Evolutionary conservation across 2,797 vertebrate species (phyloP), one percentile per base, ranked within the genome.

Genomic region (Miichthys miiuy): DNA sequence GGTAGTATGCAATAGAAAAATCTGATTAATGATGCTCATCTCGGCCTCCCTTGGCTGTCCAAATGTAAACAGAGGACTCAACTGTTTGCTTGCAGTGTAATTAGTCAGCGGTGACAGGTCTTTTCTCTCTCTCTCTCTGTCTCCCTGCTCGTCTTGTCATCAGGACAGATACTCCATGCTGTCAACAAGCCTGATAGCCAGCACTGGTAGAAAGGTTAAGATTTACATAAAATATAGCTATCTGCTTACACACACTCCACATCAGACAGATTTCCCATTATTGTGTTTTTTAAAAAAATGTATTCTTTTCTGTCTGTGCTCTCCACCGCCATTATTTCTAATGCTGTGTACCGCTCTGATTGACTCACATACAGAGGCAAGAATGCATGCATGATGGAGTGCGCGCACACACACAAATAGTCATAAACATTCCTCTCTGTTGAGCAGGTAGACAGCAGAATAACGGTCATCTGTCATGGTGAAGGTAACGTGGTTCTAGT

Each of bases 21-120:
- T 91, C 87, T 88, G 93, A 94, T 94, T 92, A 92, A 93, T 93
- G 93, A 88, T 81, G 88, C 90, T 92, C 89, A 90, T 91, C 89
- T 87, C 60, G 7, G 85, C 85, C 87, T 91, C 88, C 80, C 80
- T 83, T 79, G 83, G 88, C 90, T 91, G 90, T 92, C 86, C 87
- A 86, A 91, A 91, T 92, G 88, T 93, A 93, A 93, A 93, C 91
- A 93, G 90, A 89, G 67, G 87, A 89, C 90, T 91, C 90, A 90
- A 91, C 92, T 88, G 91, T 91, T 92, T 83, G 88, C 88, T 91
- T 77, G 88, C 84, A 79, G 88, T 84, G 83, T 90, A 93, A 93
- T 94, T 93, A 93, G 90, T 93, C 92, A 93, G 85, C 41, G 64
- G 74, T 91, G 91, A 91, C 91, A 92, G 87, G 82, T 81, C 83